phyloP scores from a whole-genome alignment of 2,797 vertebrate species.

The Xenopus petersii region DNA sequence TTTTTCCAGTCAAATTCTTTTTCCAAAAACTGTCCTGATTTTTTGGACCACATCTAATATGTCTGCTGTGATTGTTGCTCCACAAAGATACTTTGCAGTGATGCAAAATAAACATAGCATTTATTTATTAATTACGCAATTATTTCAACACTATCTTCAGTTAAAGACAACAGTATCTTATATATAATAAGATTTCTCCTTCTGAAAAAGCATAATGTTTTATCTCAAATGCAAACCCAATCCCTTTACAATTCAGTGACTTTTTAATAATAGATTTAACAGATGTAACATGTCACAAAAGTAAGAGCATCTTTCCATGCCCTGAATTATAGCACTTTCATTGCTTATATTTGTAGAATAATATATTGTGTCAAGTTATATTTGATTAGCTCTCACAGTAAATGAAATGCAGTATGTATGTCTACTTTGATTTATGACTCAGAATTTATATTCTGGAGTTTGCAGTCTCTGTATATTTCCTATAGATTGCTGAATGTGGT shows the following conservation, averaged over 20 bases:
- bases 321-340: constrained; percentile 9
- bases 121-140: too few relatives aligned
- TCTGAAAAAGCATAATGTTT: background rate
- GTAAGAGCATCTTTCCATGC: background rate
- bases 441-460: constrained; percentile 20
- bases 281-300: constrained; percentile 3
- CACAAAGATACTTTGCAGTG: too few relatives aligned
- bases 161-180: too few relatives aligned
- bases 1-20: too few relatives aligned
- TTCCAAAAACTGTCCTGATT: too few relatives aligned
- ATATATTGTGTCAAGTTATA: constrained; percentile 25
- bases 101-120: too few relatives aligned
- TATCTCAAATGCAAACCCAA: background rate
- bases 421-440: constrained; percentile 32
- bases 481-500: constrained; percentile 11
- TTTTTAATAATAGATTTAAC: background rate
- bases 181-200: background rate
- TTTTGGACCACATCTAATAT: too few relatives aligned
- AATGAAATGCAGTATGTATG: constrained; percentile 14
- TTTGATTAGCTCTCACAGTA: constrained; percentile 27
- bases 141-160: too few relatives aligned
- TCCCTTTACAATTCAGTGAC: background rate
- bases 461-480: constrained; percentile 24
- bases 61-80: too few relatives aligned
- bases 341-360: constrained; percentile 5